Evolutionary conservation across 2,888 invertebrate species (phyloP).

Genomic region (Chaetogeoica ovagalla): DNA sequence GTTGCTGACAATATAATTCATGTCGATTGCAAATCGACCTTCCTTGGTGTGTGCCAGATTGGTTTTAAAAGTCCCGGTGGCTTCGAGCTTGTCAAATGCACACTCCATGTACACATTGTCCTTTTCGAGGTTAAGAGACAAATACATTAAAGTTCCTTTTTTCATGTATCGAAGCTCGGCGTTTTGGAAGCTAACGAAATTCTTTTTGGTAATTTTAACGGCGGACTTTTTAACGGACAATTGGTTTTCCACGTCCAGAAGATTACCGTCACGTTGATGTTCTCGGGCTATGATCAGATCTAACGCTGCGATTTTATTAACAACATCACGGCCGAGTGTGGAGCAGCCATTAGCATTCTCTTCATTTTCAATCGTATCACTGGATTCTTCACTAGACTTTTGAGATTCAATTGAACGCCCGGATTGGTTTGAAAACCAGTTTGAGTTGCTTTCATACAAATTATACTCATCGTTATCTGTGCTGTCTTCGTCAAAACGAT

Average conservation of each 20-base stretch:
- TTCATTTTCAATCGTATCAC: not conserved
- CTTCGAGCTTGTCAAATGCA: not conserved
- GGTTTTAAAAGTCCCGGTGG: slow-evolving; percentile 9
- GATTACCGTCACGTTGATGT: not conserved
- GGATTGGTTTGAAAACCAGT: not conserved
- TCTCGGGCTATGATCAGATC: not conserved
- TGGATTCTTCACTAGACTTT: not conserved
- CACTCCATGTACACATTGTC: slow-evolving; percentile 10
- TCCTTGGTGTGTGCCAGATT: not conserved
- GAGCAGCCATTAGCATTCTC: not conserved
- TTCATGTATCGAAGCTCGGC: not conserved
- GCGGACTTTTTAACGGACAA: not conserved
- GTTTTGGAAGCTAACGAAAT: not conserved
- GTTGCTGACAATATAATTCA: not conserved
- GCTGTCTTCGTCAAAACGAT: not conserved
- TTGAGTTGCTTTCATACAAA: not conserved
- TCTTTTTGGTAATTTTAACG: not conserved
- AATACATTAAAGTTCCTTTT: not conserved
- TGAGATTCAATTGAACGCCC: not conserved
- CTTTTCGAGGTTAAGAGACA: not conserved
- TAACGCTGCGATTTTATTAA: not conserved
- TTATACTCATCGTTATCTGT: not conserved
- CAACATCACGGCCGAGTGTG: not conserved
- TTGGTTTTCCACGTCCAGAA: not conserved
- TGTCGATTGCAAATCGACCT: not conserved